Evolutionary conservation across 2,113 vertebrate species (phyloP).

Genomic region (Amazona guildingii): DNA sequence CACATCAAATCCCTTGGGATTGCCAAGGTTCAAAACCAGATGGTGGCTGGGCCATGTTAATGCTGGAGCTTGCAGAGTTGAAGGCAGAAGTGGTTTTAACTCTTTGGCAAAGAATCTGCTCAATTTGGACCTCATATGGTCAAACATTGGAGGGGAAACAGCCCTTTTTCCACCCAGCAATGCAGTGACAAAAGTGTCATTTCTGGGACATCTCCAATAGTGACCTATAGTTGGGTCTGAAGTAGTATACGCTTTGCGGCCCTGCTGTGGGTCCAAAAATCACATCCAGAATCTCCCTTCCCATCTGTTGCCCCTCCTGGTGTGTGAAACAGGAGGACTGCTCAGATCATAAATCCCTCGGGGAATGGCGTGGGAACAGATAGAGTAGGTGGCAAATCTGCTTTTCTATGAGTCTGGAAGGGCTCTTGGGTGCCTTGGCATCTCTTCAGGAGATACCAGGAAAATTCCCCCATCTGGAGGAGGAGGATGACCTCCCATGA

Average conservation of each 20-base stretch:
- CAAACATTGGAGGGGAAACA: not conserved
- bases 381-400: constrained; percentile 29
- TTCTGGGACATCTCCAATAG: not conserved
- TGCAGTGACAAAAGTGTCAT: not conserved
- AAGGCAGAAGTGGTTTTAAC: not conserved
- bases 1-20: not conserved
- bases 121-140: not conserved
- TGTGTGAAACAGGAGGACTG: not conserved
- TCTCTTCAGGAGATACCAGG: constrained; percentile 18
- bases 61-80: not conserved
- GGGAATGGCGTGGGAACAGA: not conserved
- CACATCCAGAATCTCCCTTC: not conserved
- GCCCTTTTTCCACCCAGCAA: not conserved
- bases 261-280: not conserved
- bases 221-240: not conserved
- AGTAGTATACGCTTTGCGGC: not conserved
- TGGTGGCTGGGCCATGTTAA: not conserved
- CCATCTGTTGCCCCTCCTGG: not conserved
- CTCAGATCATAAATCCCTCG: not conserved
- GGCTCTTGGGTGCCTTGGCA: not conserved
- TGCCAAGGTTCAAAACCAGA: not conserved
- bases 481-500: not conserved
- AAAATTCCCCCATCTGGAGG: constrained; percentile 29
- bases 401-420: not conserved
- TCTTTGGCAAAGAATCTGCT: not conserved